phyloP scores from a whole-genome alignment of 2,888 invertebrate species.

The Standfussiana lucernea region DNA sequence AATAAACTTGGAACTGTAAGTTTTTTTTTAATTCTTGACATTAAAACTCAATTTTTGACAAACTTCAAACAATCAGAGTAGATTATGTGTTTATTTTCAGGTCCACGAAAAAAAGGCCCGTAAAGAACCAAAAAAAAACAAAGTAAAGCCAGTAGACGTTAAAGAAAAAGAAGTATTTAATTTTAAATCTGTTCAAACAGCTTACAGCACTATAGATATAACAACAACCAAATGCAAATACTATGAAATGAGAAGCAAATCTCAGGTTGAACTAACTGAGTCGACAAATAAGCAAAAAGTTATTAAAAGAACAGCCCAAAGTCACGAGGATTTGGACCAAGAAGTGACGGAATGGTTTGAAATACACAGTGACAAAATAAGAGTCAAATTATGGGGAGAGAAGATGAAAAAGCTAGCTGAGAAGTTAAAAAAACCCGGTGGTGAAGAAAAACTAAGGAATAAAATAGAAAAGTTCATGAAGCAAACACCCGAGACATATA shows the following conservation, averaged over 20 bases:
- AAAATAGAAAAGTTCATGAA: conserved; percentile 68
- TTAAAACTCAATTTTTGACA: not conserved
- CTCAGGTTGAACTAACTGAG: conserved; percentile 43
- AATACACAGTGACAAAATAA: conserved; percentile 43
- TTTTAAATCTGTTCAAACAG: conserved; percentile 48
- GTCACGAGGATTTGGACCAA: conserved; percentile 27
- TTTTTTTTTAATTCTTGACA: not conserved
- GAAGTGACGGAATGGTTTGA: conserved; percentile 59
- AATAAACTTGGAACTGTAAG: conserved; percentile 52
- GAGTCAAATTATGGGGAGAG: conserved; percentile 58
- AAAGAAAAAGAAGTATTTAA: conserved; percentile 31
- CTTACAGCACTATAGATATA: conserved; percentile 41
- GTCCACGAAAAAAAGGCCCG: not conserved
- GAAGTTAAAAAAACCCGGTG: conserved; percentile 65
- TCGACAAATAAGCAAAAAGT: conserved; percentile 18
- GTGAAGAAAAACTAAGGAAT: conserved; percentile 64
- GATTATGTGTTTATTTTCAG: conserved; percentile 56
- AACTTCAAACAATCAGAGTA: conserved; percentile 60
- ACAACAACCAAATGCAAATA: conserved; percentile 32
- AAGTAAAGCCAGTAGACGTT: conserved; percentile 4
- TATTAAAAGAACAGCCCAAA: conserved; percentile 20
- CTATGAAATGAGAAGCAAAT: conserved; percentile 46
- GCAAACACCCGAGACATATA: conserved; percentile 50
- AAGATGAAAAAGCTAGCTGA: conserved; percentile 64
- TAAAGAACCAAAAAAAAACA: not conserved